phyloP scores from a whole-genome alignment of 2,113 vertebrate genomes.

The Saccopteryx bilineata region DNA sequence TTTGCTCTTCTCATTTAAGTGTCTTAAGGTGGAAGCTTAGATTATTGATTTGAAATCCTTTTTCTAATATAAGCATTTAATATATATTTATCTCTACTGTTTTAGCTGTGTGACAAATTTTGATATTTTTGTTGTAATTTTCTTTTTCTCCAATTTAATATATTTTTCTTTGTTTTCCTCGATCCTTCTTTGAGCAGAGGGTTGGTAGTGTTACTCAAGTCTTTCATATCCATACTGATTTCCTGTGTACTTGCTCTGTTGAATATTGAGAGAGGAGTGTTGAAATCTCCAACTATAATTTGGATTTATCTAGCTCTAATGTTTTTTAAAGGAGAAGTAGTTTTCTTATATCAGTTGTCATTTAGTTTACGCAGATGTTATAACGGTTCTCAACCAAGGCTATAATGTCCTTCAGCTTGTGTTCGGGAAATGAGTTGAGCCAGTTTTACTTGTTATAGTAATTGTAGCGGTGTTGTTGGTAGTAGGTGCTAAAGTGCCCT shows the following conservation, averaged over 20 bases:
- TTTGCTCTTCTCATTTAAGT: background rate
- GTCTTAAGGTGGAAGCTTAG: conserved; percentile 33
- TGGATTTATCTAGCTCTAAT: background rate
- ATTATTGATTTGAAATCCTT: conserved; percentile 53
- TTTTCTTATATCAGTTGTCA: conserved; percentile 42
- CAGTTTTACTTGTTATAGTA: background rate
- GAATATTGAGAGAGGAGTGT: background rate
- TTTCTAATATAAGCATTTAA: background rate
- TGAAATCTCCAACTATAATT: background rate
- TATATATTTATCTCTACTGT: background rate
- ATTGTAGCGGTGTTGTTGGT: background rate
- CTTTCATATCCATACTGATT: background rate
- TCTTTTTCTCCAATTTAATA: conserved; percentile 8
- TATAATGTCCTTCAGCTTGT: background rate
- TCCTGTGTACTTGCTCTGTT: background rate
- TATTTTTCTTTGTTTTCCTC: conserved; percentile 16
- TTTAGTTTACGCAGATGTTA: conserved; percentile 22
- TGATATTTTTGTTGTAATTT: background rate
- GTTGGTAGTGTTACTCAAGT: background rate
- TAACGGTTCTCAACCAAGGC: background rate
- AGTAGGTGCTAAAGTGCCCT: background rate
- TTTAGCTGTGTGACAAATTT: conserved; percentile 49
- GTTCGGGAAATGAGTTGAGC: background rate
- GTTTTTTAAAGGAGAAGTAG: background rate
- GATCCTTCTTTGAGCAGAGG: background rate